Evolutionary conservation across 2,113 vertebrate genomes (phyloP).

Genomic region (Microcebus murinus): DNA sequence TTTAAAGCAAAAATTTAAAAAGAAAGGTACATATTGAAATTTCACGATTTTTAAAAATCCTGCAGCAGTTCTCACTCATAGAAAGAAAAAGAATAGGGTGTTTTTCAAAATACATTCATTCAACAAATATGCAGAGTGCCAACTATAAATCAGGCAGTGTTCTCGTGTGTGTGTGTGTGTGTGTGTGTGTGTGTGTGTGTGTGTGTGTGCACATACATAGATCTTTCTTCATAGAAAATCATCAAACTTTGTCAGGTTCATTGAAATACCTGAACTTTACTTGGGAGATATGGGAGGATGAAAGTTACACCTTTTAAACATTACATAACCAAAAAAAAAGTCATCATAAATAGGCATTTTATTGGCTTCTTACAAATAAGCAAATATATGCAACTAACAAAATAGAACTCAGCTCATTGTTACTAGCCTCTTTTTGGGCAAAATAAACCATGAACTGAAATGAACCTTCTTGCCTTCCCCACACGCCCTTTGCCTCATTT

Average conservation of each 20-base stretch:
- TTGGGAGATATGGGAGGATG: background rate
- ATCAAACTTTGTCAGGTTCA: background rate
- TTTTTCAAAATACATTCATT: background rate
- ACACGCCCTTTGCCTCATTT: conserved; percentile 9
- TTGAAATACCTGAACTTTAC: background rate
- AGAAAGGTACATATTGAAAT: background rate
- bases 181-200: background rate
- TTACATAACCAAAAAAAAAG: background rate
- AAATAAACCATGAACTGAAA: conserved; percentile 16
- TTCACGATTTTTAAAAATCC: background rate
- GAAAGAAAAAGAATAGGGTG: no score
- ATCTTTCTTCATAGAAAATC: background rate
- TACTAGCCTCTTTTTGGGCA: background rate
- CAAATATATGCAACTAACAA: background rate
- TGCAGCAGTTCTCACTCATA: background rate
- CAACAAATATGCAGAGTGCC: background rate
- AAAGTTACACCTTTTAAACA: conserved; percentile 17
- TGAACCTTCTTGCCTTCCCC: background rate
- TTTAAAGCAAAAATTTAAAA: conserved; percentile 5
- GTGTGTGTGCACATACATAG: background rate
- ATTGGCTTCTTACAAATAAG: background rate
- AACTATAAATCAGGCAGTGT: background rate
- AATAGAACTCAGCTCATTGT: background rate
- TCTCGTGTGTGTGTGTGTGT: background rate
- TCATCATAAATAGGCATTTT: background rate